These are phyloP conservation scores for Chaetops frenatus DNA, from an alignment of 2,113 vertebrate genomes.

Conservation along the genomic window DNA sequence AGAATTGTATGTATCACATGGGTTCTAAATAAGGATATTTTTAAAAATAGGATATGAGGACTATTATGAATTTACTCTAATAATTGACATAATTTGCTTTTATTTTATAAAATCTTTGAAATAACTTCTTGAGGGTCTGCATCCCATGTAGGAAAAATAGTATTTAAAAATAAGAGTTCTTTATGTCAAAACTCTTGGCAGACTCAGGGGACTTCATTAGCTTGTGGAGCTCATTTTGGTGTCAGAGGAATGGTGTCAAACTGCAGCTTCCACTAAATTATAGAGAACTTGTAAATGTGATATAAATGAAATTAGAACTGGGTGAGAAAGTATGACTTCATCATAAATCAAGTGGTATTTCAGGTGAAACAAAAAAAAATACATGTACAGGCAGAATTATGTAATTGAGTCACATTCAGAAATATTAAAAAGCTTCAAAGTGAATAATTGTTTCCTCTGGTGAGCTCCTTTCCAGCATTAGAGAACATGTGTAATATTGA, in stretches of 20 bases:
- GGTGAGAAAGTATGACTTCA: background rate
- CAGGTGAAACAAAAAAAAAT: slow-evolving; percentile 25
- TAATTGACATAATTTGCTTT: background rate
- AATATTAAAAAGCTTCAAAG: slow-evolving; percentile 51
- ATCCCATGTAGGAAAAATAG: background rate
- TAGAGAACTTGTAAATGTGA: background rate
- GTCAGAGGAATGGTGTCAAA: background rate
- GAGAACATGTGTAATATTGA: slow-evolving; percentile 31
- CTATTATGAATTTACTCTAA: background rate
- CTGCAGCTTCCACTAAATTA: background rate
- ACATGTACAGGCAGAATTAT: background rate
- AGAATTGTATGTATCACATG: background rate
- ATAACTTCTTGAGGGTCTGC: background rate
- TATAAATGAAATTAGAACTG: slow-evolving; percentile 10
- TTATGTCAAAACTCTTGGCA: background rate
- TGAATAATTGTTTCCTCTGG: slow-evolving; percentile 48
- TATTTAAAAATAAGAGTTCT: background rate
- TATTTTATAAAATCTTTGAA: background rate
- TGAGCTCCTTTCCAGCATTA: slow-evolving; percentile 22
- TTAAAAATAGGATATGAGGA: background rate
- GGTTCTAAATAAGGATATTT: background rate
- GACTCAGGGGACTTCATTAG: background rate
- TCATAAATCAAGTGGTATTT: slow-evolving; percentile 27
- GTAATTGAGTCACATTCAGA: slow-evolving; percentile 16
- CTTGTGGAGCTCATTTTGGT: background rate